These are phyloP conservation scores for Oreortyx pictus DNA, from an alignment of 2,797 vertebrate species.

Conservation along the genomic window DNA sequence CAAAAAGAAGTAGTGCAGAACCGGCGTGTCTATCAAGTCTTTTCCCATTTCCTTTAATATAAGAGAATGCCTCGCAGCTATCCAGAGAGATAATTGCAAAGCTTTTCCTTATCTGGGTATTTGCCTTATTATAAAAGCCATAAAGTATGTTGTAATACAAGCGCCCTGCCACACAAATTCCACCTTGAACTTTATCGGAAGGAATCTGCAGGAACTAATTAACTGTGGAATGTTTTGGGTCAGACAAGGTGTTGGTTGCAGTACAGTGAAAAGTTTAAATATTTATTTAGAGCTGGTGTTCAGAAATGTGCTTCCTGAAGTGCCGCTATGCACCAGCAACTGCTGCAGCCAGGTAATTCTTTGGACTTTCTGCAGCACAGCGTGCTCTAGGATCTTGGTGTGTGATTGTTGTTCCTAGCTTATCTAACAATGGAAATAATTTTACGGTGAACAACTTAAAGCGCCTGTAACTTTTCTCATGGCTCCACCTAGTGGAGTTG, in stretches of 20 bases:
- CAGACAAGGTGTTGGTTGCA: slow-evolving; percentile 46
- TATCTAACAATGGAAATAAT: neutral
- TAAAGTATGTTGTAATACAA: slow-evolving; percentile 66
- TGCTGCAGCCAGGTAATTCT: neutral
- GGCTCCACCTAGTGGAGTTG: slow-evolving; percentile 54
- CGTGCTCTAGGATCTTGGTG: neutral
- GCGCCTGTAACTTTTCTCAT: neutral
- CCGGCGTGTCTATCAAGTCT: neutral
- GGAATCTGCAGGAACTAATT: slow-evolving; percentile 67
- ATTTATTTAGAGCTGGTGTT: slow-evolving; percentile 32
- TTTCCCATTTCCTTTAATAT: slow-evolving; percentile 63
- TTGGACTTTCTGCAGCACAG: neutral
- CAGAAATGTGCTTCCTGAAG: neutral
- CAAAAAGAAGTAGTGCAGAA: slow-evolving; percentile 45
- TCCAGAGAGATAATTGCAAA: slow-evolving; percentile 58
- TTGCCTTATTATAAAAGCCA: slow-evolving; percentile 71
- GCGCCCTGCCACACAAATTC: slow-evolving; percentile 62
- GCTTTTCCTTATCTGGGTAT: slow-evolving; percentile 59
- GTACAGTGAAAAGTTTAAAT: slow-evolving; percentile 11
- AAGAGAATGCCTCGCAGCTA: slow-evolving; percentile 56
- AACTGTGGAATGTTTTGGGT: slow-evolving; percentile 64
- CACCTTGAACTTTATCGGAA: slow-evolving; percentile 53
- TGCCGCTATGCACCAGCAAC: neutral
- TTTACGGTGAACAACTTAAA: neutral
- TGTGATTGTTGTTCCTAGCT: neutral